Base-by-base conservation (phyloP, 2,797 vertebrate genomes). In the Anabas testudineus region DNA sequence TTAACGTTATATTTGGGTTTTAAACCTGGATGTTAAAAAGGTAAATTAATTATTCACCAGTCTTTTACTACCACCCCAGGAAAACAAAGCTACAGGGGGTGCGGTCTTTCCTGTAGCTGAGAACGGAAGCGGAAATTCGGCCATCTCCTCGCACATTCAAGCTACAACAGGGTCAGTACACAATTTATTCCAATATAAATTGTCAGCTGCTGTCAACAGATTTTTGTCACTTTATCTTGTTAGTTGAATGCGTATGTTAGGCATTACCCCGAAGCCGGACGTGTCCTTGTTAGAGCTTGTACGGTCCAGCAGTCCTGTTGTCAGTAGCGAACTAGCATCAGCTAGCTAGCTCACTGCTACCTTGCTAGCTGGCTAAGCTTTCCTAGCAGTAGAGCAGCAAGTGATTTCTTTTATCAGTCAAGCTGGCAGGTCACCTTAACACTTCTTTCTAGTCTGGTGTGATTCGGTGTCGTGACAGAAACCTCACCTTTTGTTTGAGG, bases 71-170 rank as follows among this genome's bases (percentile, higher is more conserved):
- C 67, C 72, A 53, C 53, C 54, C 49, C 67, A 74, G 68, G 69
- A 83, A 87, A 83, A 85, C 90, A 87, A 79, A 78, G 89, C 80
- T 83, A 60, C 55, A 67, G 91, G 93, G 90, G 92, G 93, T 89
- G 94, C 90, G 94, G 93, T 92, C 83, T 90, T 83, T 90, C 87
- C 90, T 84, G 86, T 80, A 67, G 81, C 54, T 68, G 74, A 76
- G 79, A 92, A 82, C 92, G 94, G 94, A 95, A 95, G 91, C 94
- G 94, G 94, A 95, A 95, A 84, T 83, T 89, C 93, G 92, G 94
- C 94, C 94, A 95, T 95, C 94, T 95, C 93, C 93, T 94, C 81
- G 86, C 91, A 91, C 87, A 88, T 24, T 74, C 82, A 86, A 89
- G 90, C 92, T 92, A 86, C 90, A 91, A 77, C 90, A 92, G 94